Percentiles rank a stretch among this genome's conserved stretches.
Conservation (phyloP, 1,140 invertebrate species). For the Semibalanus balanoides region DNA sequence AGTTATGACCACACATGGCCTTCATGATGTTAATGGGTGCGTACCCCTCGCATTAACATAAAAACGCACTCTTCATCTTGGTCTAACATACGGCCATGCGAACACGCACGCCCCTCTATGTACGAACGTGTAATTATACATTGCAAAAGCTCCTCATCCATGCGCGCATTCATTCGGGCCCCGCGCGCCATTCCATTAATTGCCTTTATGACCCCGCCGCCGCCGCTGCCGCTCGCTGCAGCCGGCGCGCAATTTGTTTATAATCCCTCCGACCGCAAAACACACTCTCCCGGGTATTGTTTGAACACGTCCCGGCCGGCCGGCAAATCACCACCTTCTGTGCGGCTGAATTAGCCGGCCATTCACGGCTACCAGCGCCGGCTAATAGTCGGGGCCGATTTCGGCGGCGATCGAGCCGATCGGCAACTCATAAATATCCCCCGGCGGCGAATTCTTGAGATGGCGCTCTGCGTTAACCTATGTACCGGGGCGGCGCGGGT, state of each 20-base stretch:
- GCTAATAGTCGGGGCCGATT: background rate
- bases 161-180: background rate
- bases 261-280: background rate
- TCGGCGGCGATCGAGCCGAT: background rate
- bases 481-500: background rate
- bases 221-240: too few relatives aligned
- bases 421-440: background rate
- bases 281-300: background rate
- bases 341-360: background rate
- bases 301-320: background rate
- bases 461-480: background rate
- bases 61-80: background rate
- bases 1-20: background rate
- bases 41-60: background rate
- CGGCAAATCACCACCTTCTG: background rate
- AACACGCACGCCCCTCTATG: background rate
- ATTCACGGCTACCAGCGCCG: background rate
- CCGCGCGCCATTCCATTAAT: background rate
- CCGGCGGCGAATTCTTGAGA: background rate
- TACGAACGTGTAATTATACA: background rate
- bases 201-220: background rate
- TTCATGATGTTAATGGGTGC: background rate
- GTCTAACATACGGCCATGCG: background rate
- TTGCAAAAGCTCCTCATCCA: background rate
- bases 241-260: background rate